Percentiles rank a stretch among this genome's conserved stretches.
Conservation (phyloP, 64 coral and sea anemone species). For the Exaiptasia diaphana region DNA sequence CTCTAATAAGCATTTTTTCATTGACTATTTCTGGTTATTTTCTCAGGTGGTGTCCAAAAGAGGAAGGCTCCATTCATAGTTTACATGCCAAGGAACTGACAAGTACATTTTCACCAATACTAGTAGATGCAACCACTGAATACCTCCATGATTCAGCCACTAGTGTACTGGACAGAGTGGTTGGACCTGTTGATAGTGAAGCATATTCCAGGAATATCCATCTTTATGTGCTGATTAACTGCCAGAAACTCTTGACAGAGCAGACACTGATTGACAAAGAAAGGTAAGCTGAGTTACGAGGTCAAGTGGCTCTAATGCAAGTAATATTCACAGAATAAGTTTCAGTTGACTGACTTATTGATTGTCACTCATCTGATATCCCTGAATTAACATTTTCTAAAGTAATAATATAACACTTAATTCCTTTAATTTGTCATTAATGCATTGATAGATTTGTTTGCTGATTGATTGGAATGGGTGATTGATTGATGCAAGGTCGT, state of each 20-base stretch:
- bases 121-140: conserved; percentile 84
- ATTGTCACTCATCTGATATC: no score
- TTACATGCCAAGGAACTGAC: conserved; percentile 56
- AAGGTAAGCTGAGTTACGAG: conserved; percentile 72
- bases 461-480: no score
- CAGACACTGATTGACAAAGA: conserved; percentile 51
- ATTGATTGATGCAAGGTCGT: no score
- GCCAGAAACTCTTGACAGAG: conserved; percentile 80
- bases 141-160: conserved; percentile 75
- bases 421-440: no score
- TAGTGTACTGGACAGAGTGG: conserved; percentile 69
- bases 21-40: neutral
- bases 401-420: no score
- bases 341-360: neutral
- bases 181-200: conserved; percentile 79
- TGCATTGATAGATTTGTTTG: no score
- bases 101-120: conserved; percentile 57
- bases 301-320: neutral
- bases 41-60: conserved; percentile 76
- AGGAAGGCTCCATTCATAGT: conserved; percentile 70
- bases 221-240: conserved; percentile 81
- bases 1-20: neutral
- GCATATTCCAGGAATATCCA: conserved; percentile 70
- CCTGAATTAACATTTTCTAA: no score
- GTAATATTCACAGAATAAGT: neutral